These are phyloP conservation scores for Megaceryle torquata DNA, from an alignment of 2,113 vertebrate genomes.

Conservation along the genomic window DNA sequence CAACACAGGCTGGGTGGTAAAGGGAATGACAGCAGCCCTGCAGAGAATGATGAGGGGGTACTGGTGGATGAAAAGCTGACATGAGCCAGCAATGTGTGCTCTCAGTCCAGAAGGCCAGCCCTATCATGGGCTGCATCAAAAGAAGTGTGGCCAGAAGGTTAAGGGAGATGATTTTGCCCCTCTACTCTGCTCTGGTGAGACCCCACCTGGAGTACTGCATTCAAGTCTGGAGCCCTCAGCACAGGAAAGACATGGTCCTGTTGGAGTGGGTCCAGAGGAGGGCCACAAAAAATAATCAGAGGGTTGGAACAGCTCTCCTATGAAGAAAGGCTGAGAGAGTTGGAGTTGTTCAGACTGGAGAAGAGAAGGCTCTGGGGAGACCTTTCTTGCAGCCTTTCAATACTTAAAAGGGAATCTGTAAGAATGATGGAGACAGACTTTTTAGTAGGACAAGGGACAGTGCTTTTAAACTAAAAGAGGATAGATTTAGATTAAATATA, in stretches of 20 bases:
- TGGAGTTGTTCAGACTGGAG: neutral
- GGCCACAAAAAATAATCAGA: neutral
- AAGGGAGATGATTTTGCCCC: neutral
- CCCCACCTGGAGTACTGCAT: neutral
- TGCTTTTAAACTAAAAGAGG: no score
- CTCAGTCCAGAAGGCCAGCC: neutral
- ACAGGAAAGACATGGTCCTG: neutral
- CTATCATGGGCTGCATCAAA: neutral
- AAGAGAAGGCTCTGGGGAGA: neutral
- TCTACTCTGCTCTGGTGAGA: neutral
- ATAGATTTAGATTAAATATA: no score
- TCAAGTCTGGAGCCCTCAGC: neutral
- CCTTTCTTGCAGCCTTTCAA: neutral
- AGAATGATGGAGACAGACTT: neutral
- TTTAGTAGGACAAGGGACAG: neutral
- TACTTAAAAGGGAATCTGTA: neutral
- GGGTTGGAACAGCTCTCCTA: neutral
- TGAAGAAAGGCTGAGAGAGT: neutral
- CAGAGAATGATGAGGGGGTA: neutral
- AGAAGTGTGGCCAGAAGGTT: neutral
- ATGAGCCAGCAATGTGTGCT: fast-evolving
- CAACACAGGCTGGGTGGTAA: neutral
- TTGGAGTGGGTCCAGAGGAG: neutral
- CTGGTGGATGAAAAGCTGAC: neutral
- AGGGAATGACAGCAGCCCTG: neutral